Evolutionary conservation across 2,113 vertebrate species (phyloP).

Genomic region (Lethenteron reissneri): DNA sequence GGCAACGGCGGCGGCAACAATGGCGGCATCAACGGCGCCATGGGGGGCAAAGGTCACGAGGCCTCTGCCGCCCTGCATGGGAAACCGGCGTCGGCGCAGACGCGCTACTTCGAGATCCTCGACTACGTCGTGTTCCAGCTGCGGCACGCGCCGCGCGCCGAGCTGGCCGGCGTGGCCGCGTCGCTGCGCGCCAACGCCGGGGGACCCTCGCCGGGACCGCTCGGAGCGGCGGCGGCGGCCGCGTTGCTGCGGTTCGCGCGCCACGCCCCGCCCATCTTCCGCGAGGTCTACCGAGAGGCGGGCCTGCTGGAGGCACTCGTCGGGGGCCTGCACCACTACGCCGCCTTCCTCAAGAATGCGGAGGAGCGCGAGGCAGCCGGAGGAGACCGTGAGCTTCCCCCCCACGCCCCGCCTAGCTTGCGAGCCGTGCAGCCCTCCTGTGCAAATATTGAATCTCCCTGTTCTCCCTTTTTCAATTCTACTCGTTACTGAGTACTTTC

Average conservation of each 20-base stretch:
- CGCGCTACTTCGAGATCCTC: conserved; percentile 88
- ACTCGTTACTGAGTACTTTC: no score
- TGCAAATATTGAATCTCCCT: no score
- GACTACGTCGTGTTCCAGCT: conserved; percentile 88
- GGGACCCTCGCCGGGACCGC: conserved; percentile 35
- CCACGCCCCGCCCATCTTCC: conserved; percentile 68
- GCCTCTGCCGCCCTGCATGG: no score
- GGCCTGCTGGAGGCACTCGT: conserved; percentile 90
- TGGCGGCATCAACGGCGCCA: no score
- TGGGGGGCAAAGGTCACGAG: no score
- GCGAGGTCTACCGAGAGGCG: conserved; percentile 86
- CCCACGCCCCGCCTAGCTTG: no score
- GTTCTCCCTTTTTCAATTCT: no score
- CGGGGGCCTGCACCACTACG: conserved; percentile 92
- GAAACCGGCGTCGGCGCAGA: conserved; percentile 48
- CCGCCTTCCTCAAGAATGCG: conserved; percentile 35
- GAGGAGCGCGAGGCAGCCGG: no score
- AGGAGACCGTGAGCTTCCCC: no score
- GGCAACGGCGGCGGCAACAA: no score
- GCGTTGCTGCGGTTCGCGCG: conserved; percentile 66
- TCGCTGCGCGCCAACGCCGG: conserved; percentile 53
- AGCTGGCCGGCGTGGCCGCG: conserved; percentile 86
- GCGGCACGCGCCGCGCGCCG: conserved; percentile 93
- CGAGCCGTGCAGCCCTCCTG: no score
- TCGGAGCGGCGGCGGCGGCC: conserved; percentile 60